Evolutionary conservation across 1,140 invertebrate species (phyloP), one percentile per base, ranked within the genome.

Genomic region (Drosophila willistoni): DNA sequence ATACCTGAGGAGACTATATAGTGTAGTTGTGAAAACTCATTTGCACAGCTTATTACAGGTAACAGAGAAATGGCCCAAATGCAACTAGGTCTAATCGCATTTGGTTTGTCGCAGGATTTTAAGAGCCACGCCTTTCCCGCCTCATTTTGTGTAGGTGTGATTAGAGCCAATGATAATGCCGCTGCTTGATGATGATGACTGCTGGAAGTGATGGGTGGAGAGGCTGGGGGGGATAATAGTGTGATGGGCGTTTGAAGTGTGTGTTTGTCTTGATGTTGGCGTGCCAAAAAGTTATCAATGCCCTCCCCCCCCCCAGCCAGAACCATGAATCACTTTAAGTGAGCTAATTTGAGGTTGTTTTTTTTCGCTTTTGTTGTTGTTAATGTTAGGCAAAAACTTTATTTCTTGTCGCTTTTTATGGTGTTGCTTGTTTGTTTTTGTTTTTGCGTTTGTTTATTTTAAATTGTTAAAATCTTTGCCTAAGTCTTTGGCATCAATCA

Each of bases 401-500:
- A 39, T 36, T 63, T 42, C 77, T 84, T 84, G 81, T 69, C 77
- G 68, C 71, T 78, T 82, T 74, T 79, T 72, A 86, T 81, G 44
- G 44, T 85, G 78, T 86, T 85, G 68, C 63, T 29, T 29, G 29
- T 29, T 29, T 83, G 86, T 82, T 85, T 71, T 85, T 85, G 68
- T 57, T 83, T 82, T 82, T 75, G 78, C 62, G 71, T 47, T 34
- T 55, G 39, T 33, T 70, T 69, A 57, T 74, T 73, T 62, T 65
- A 41, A 55, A 60, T 65, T 56, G 69, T 71, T 33, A 12, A 12
- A 64, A 39, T 59, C 51, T 70, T 64, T 77, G 72, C 71, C 77
- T 71, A 79, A 79, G 79, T 68, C 75, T 71, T 68, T 77, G 82
- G 82, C 82, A 87, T 86, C 82, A 86, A 86, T 86, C 82, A 86